A percentile compares a stretch with the other conserved stretches of the same genome.
phyloP scores from a whole-genome alignment of 2,888 invertebrate species.

The Amblyjoppa fuscipennis region DNA sequence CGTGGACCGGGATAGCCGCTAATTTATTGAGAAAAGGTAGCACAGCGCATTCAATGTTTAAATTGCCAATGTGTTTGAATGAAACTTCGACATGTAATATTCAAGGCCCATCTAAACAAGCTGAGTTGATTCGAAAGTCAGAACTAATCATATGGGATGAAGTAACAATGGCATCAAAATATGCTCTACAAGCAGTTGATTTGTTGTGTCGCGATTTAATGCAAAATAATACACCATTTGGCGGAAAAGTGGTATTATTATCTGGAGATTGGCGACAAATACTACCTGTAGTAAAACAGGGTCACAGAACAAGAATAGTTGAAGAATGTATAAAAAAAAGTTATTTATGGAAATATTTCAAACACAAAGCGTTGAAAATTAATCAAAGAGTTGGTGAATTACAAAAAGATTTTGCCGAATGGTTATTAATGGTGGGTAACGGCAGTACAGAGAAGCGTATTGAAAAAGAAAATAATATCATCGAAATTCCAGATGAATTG shows the following conservation, averaged over 20 bases:
- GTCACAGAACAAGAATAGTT: conserved; percentile 25
- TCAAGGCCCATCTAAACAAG: too few relatives aligned
- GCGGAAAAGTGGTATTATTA: conserved; percentile 29
- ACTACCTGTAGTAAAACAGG: conserved; percentile 43
- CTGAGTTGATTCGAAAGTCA: too few relatives aligned
- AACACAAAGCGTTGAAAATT: background rate
- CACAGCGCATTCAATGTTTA: too few relatives aligned
- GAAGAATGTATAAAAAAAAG: conserved; percentile 32
- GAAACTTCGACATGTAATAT: too few relatives aligned
- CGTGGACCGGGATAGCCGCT: too few relatives aligned
- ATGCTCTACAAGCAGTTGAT: conserved; percentile 53
- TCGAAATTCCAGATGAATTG: conserved; percentile 22
- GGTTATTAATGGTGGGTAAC: conserved; percentile 51
- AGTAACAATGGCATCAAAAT: conserved; percentile 61
- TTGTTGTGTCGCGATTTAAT: conserved; percentile 32
- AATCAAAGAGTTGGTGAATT: conserved; percentile 55
- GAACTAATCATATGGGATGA: too few relatives aligned
- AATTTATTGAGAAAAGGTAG: too few relatives aligned
- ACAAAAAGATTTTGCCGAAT: conserved; percentile 44
- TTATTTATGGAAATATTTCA: conserved; percentile 41
- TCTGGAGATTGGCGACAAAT: conserved; percentile 46
- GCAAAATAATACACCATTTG: conserved; percentile 15
- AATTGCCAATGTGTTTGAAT: too few relatives aligned
- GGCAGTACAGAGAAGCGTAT: conserved; percentile 24
- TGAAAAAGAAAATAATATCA: conserved; percentile 21